Percentiles rank a stretch among this genome's conserved stretches.
Evolutionary conservation across 2,888 invertebrate species (phyloP).

Genomic region (Lobophora halterata): DNA sequence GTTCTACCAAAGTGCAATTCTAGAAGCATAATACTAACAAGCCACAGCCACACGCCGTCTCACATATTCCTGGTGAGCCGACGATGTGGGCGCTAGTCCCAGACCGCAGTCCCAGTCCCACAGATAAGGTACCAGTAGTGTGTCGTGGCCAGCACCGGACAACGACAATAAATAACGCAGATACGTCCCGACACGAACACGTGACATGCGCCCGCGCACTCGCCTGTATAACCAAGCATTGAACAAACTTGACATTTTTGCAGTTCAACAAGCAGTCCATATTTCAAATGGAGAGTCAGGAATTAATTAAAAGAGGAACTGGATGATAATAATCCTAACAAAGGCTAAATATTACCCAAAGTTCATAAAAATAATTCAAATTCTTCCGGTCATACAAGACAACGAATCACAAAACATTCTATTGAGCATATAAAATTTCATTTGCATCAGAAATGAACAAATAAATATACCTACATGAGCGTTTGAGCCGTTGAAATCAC

Average conservation of each 20-base stretch:
- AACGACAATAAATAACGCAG: constrained; percentile 74
- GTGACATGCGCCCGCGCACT: constrained; percentile 64
- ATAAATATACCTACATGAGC: constrained; percentile 20
- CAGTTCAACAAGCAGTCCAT: too few relatives aligned
- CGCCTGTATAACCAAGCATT: constrained; percentile 28
- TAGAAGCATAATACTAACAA: constrained; percentile 18
- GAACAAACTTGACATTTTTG: constrained; percentile 25
- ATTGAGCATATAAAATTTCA: constrained; percentile 21
- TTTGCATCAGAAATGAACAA: constrained; percentile 17
- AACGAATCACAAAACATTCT: constrained; percentile 16
- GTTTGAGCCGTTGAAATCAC: constrained; percentile 32
- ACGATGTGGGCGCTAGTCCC: background rate
- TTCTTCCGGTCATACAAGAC: constrained; percentile 5
- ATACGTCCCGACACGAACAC: constrained; percentile 72
- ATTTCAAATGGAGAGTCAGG: too few relatives aligned
- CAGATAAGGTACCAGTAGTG: constrained; percentile 25
- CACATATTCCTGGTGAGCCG: constrained; percentile 18
- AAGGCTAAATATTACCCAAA: background rate
- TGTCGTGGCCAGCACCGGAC: constrained; percentile 62
- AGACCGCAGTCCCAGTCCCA: constrained; percentile 14
- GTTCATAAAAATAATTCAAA: constrained; percentile 11
- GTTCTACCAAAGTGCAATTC: constrained; percentile 1
- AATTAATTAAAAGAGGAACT: background rate
- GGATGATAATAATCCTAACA: background rate
- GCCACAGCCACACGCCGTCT: constrained; percentile 25